phyloP scores from a whole-genome alignment of 2,113 vertebrate species.

The Pogona vitticeps region DNA sequence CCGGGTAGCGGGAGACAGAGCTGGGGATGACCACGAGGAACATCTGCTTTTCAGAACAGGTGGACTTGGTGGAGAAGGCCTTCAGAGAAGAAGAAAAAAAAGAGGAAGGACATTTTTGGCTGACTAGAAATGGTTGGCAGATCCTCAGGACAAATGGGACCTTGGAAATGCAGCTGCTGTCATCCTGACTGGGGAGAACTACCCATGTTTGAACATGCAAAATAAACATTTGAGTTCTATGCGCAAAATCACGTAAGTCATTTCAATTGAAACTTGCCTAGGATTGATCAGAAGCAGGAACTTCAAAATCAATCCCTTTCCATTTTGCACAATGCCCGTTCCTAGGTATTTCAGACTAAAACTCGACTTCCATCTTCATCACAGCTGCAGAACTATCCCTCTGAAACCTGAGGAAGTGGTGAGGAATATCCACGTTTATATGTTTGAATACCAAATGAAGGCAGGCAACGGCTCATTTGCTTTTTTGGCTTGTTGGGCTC shows the following conservation, averaged over 20 bases:
- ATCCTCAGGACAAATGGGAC: not conserved
- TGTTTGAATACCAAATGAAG: not conserved
- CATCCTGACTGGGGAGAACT: not conserved
- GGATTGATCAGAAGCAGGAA: no score
- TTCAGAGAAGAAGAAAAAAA: slow-evolving; percentile 45
- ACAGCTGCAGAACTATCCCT: not conserved
- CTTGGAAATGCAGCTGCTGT: not conserved
- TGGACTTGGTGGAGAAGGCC: slow-evolving; percentile 85
- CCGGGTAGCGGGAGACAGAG: slow-evolving; percentile 85
- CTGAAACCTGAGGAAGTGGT: not conserved
- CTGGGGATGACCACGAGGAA: slow-evolving; percentile 86
- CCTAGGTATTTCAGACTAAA: not conserved
- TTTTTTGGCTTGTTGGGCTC: slow-evolving; percentile 91
- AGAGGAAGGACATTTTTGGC: not conserved
- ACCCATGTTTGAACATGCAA: no score
- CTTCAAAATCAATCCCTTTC: no score
- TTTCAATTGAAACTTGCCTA: no score
- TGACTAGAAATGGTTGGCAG: not conserved
- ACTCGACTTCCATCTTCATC: not conserved
- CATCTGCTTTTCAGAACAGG: slow-evolving; percentile 83
- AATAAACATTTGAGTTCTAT: not conserved
- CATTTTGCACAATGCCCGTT: no score
- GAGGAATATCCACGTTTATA: not conserved
- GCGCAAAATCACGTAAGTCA: no score
- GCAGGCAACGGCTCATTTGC: slow-evolving; percentile 67